Conservation (phyloP, 2,113 vertebrate species). For the Edolisoma coerulescens region DNA sequence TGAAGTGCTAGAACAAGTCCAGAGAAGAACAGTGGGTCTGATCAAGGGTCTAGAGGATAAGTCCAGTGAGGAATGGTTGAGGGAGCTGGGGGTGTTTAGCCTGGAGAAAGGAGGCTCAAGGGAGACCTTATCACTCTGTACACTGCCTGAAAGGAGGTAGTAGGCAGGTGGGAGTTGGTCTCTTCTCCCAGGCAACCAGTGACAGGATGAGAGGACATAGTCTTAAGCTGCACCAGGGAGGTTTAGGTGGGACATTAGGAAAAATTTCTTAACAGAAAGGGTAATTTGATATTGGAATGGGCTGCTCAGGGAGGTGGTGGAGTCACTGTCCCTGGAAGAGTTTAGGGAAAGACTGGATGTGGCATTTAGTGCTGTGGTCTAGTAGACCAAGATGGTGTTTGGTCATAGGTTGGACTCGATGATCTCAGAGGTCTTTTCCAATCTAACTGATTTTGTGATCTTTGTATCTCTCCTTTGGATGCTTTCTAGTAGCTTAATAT, state of each 20-base stretch:
- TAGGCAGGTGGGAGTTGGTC: rapidly evolving
- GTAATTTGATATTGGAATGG: background rate
- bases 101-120: background rate
- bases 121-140: background rate
- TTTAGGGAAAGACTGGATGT: background rate
- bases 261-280: background rate
- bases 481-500: background rate
- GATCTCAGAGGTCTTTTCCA: background rate
- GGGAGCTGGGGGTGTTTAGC: background rate
- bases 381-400: background rate
- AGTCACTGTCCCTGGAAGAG: background rate
- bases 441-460: background rate
- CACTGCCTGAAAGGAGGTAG: background rate
- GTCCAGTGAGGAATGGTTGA: background rate
- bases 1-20: background rate
- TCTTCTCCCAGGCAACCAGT: background rate
- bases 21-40: background rate
- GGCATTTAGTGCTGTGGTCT: background rate
- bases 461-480: background rate
- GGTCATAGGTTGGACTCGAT: background rate
- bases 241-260: background rate
- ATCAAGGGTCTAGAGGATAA: background rate
- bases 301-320: background rate
- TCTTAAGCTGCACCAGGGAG: rapidly evolving
- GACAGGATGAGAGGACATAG: rapidly evolving